These are phyloP conservation scores for Heliconius nattereri DNA, from an alignment of 1,140 invertebrate species.

Conservation along the genomic window DNA sequence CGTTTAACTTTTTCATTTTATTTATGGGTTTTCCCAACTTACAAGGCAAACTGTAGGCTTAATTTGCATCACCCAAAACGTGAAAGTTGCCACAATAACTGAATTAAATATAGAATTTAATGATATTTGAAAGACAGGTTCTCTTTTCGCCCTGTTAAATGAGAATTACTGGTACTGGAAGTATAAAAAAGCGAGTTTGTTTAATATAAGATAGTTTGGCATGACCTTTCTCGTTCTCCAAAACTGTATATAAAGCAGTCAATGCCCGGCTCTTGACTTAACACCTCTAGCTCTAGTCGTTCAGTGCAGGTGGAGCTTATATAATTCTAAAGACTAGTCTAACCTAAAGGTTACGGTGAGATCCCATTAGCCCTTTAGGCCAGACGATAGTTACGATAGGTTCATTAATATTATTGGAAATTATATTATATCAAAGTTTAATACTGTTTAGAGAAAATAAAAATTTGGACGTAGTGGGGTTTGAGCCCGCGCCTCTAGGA, in stretches of 20 bases:
- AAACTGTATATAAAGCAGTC: not conserved
- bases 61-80: too few species aligned
- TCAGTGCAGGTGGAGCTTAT: not conserved
- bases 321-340: not conserved
- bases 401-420: not conserved
- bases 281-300: not conserved
- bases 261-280: not conserved
- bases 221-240: not conserved
- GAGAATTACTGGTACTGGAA: too few species aligned
- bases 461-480: too few species aligned
- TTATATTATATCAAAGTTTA: not conserved
- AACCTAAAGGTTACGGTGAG: not conserved
- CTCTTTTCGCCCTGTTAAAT: too few species aligned
- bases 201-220: not conserved
- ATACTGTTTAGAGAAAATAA: too few species aligned
- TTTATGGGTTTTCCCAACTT: too few species aligned
- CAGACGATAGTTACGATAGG: not conserved
- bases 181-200: not conserved
- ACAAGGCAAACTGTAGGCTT: too few species aligned
- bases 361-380: not conserved
- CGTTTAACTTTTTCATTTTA: too few species aligned
- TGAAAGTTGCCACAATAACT: too few species aligned
- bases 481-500: too few species aligned
- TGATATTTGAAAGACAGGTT: too few species aligned
- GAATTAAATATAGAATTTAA: too few species aligned